Percentiles rank a stretch among this genome's conserved stretches.
These are phyloP conservation scores for Drosophila kanekoi DNA, from an alignment of 2,888 invertebrate genomes.

Conservation along the genomic window DNA sequence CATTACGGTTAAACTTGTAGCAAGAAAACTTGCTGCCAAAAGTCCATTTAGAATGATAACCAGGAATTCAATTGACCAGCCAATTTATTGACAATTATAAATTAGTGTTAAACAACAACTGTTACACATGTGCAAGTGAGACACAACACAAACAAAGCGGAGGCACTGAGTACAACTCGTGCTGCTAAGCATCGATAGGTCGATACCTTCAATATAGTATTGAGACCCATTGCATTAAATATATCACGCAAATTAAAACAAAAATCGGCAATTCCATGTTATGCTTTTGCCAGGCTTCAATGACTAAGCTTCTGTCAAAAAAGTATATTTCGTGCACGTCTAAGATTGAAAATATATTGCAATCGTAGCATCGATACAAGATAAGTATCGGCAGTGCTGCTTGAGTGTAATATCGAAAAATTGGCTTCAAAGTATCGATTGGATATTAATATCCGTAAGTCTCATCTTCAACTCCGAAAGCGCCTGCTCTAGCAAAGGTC, in stretches of 20 bases:
- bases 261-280: no score
- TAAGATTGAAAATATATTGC: not conserved
- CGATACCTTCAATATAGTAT: not conserved
- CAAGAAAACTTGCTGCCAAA: not conserved
- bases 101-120: constrained; percentile 46
- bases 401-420: not conserved
- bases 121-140: constrained; percentile 39
- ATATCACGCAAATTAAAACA: no score
- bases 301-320: no score
- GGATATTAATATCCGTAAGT: constrained; percentile 6
- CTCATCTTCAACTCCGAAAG: constrained; percentile 39
- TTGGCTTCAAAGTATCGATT: constrained; percentile 16
- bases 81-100: constrained; percentile 16
- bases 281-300: no score
- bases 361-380: constrained; percentile 8
- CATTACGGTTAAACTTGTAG: not conserved
- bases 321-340: not conserved
- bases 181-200: constrained; percentile 14
- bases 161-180: constrained; percentile 4
- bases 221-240: no score
- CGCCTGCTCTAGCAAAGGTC: constrained; percentile 44
- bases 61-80: not conserved
- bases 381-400: constrained; percentile 3
- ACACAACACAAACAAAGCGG: constrained; percentile 58
- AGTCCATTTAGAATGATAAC: not conserved